Percentiles rank a stretch among this genome's conserved stretches.
phyloP scores from a whole-genome alignment of 2,113 vertebrate species.

The Electrona antarctica region DNA sequence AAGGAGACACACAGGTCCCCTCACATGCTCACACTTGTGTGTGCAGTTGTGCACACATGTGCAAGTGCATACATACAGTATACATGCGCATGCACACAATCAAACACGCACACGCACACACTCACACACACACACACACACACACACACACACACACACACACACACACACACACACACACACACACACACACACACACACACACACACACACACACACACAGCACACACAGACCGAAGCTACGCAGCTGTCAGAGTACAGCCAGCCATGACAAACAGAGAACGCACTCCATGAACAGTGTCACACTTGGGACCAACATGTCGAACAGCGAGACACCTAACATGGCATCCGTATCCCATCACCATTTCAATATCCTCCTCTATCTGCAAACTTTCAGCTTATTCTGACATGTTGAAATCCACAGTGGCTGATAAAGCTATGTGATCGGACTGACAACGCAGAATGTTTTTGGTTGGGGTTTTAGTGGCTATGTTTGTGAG shows the following conservation, averaged over 20 bases:
- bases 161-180: not conserved
- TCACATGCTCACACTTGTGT: too few relatives aligned
- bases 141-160: not conserved
- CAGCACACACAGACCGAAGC: constrained; percentile 14
- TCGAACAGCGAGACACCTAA: constrained; percentile 51
- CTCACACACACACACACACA: not conserved
- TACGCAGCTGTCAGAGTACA: constrained; percentile 53
- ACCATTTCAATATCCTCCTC: constrained; percentile 21
- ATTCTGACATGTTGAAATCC: constrained; percentile 51
- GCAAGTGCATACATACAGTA: not conserved
- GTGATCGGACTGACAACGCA: constrained; percentile 17
- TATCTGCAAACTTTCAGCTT: constrained; percentile 42
- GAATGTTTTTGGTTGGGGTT: not conserved
- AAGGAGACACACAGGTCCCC: too few relatives aligned
- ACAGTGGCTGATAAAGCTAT: constrained; percentile 20
- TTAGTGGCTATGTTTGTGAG: not conserved
- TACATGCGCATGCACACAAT: too few relatives aligned
- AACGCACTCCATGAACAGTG: constrained; percentile 17
- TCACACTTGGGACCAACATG: constrained; percentile 54
- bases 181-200: not conserved
- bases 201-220: constrained; percentile 1
- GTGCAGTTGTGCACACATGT: not conserved
- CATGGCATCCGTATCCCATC: constrained; percentile 38
- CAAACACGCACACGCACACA: too few relatives aligned
- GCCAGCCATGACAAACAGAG: constrained; percentile 47